Conservation (phyloP, 2,888 invertebrate species). For the Phania funesta region DNA sequence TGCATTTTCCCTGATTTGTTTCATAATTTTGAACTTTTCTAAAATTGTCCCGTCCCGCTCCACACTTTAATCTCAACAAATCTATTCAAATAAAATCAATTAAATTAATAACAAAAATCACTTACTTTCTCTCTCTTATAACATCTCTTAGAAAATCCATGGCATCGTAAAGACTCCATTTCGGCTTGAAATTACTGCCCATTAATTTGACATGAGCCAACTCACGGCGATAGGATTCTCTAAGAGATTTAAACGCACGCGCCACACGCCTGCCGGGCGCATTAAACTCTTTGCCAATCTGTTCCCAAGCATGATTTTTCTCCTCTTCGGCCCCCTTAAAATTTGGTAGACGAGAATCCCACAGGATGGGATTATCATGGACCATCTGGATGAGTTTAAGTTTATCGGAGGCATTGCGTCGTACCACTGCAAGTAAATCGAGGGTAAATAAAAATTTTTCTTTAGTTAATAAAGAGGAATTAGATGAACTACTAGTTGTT, state of each 20-base stretch:
- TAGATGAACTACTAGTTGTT: conserved; percentile 39
- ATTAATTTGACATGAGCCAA: conserved; percentile 78
- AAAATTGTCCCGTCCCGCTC: no score
- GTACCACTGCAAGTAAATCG: conserved; percentile 77
- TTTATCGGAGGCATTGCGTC: conserved; percentile 79
- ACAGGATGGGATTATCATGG: conserved; percentile 78
- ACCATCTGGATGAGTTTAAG: conserved; percentile 79
- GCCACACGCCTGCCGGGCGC: conserved; percentile 79
- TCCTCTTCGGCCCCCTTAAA: conserved; percentile 79
- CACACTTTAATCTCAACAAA: no score
- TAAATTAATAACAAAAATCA: conserved; percentile 51
- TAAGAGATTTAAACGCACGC: conserved; percentile 77
- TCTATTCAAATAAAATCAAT: no score
- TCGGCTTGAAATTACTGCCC: conserved; percentile 79
- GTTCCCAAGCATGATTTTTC: conserved; percentile 78
- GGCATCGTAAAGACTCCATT: conserved; percentile 78
- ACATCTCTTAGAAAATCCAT: conserved; percentile 79
- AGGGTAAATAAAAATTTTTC: conserved; percentile 72
- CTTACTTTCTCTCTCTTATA: conserved; percentile 79
- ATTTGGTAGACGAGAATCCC: conserved; percentile 78
- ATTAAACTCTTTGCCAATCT: conserved; percentile 78
- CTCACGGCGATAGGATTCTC: conserved; percentile 78
- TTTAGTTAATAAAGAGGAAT: conserved; percentile 66
- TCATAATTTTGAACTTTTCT: no score
- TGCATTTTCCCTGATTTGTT: no score